Base-by-base conservation (phyloP, 1,140 invertebrate genomes). In the Metaphire vulgaris region DNA sequence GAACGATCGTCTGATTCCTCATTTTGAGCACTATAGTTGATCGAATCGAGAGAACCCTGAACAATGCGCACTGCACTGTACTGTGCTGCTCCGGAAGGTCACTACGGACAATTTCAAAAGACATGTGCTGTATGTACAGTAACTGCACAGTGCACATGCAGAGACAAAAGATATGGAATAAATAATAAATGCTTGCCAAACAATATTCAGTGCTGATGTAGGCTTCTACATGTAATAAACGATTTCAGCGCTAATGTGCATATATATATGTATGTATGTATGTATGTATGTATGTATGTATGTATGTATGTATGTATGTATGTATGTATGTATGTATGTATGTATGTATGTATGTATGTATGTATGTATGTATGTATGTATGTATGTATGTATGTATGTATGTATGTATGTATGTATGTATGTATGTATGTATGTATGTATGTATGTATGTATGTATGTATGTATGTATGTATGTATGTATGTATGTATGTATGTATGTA, bases 371-470 rank as follows among this genome's bases (percentile, higher is more conserved):
- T 69, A 69, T 69, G 30, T 69, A 69, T 69, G 30, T 69, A 69
- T 69, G 30, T 69, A 71, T 30, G 33, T 30, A 71, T 71, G 33
- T 71, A 71, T 71, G 33, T 69, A 71, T 71, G 33, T 71, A 71
- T 71, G 33, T 71, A 71, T 71, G 33, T 71, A 71, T 71, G 33
- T 71, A 71, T 71, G 33, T 71, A 71, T 71, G 33, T 71, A 71
- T 71, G 33, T 71, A 71, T 71, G 69, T 33, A 71, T 76, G 33
- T 71, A 76, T 70, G 28, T 70, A 71, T 71, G 33, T 71, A 76
- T 71, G 33, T 76, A 71, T 76, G 69, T 76, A 71, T 76, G 69
- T 76, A 71, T 76, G 33, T 76, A 71, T 76, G 33, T 76, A 71
- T 76, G 33, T 71, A 33, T 34, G 69, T 76, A 71, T 76, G 41